Conservation (phyloP, 2,888 invertebrate species). For the Orthosia gracilis region DNA sequence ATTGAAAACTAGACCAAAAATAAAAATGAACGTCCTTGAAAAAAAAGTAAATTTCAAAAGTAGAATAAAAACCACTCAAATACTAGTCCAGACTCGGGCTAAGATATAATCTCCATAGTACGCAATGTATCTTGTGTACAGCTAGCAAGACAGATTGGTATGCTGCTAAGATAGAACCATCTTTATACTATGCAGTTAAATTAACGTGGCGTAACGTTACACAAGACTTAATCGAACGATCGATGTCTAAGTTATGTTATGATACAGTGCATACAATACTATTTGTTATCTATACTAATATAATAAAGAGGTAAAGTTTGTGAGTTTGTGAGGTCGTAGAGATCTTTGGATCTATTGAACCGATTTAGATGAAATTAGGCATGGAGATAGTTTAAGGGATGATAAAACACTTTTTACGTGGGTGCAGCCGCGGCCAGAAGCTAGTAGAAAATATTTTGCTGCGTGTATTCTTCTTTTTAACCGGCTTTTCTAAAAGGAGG, state of each 20-base stretch:
- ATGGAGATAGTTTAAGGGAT: too few relatives aligned
- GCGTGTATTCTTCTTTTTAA: constrained; percentile 11
- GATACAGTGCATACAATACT: neutral
- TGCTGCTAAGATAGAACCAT: constrained; percentile 12
- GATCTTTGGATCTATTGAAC: too few relatives aligned
- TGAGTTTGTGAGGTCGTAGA: too few relatives aligned
- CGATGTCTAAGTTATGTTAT: neutral
- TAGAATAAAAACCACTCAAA: constrained; percentile 25
- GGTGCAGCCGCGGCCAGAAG: too few relatives aligned
- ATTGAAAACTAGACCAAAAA: neutral
- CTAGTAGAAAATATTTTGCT: too few relatives aligned
- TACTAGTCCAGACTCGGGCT: constrained; percentile 14
- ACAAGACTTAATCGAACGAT: neutral
- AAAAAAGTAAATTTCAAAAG: constrained; percentile 8
- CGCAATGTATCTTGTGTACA: constrained; percentile 34
- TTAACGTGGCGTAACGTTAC: constrained; percentile 1
- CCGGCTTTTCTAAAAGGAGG: too few relatives aligned
- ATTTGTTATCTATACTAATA: too few relatives aligned
- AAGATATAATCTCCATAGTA: constrained; percentile 44
- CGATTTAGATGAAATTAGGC: too few relatives aligned
- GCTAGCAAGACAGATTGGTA: constrained; percentile 30
- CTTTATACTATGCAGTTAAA: constrained; percentile 19
- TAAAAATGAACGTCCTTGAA: constrained; percentile 41
- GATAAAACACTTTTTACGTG: too few relatives aligned
- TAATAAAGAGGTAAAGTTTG: too few relatives aligned